These are phyloP conservation scores for Zelleria hepariella DNA, from an alignment of 2,888 invertebrate genomes.

Conservation along the genomic window DNA sequence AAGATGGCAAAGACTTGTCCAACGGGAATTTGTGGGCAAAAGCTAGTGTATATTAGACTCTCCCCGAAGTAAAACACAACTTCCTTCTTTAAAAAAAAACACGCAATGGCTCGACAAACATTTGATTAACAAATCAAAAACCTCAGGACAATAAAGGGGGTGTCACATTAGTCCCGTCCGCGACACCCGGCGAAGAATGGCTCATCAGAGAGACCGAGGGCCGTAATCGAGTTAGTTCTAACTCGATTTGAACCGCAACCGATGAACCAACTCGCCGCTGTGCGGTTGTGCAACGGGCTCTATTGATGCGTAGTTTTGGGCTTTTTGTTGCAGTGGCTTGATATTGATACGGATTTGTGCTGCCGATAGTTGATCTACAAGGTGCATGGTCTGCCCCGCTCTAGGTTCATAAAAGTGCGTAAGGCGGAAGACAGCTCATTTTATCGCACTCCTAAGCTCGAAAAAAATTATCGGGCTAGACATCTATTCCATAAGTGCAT, in stretches of 20 bases:
- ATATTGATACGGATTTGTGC: too few species aligned
- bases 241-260: slow-evolving; percentile 33
- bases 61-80: not conserved
- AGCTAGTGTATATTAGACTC: too few species aligned
- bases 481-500: too few species aligned
- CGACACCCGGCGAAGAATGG: slow-evolving; percentile 46
- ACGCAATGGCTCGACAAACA: not conserved
- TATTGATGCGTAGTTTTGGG: not conserved
- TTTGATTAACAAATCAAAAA: not conserved
- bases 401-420: too few species aligned
- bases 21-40: too few species aligned
- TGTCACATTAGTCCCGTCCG: slow-evolving; percentile 10
- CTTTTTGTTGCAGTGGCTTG: too few species aligned
- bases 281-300: not conserved
- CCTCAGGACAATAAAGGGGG: not conserved
- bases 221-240: slow-evolving; percentile 44
- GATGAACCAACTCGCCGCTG: not conserved
- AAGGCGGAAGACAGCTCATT: too few species aligned
- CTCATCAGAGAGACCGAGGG: slow-evolving; percentile 41
- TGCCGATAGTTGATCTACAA: too few species aligned
- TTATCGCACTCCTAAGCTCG: too few species aligned
- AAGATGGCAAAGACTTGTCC: too few species aligned
- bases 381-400: too few species aligned
- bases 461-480: too few species aligned
- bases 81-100: not conserved